Percentiles rank a stretch among this genome's conserved stretches.
These are phyloP conservation scores for Aldrovandia affinis DNA, from an alignment of 2,797 vertebrate species.

Conservation along the genomic window DNA sequence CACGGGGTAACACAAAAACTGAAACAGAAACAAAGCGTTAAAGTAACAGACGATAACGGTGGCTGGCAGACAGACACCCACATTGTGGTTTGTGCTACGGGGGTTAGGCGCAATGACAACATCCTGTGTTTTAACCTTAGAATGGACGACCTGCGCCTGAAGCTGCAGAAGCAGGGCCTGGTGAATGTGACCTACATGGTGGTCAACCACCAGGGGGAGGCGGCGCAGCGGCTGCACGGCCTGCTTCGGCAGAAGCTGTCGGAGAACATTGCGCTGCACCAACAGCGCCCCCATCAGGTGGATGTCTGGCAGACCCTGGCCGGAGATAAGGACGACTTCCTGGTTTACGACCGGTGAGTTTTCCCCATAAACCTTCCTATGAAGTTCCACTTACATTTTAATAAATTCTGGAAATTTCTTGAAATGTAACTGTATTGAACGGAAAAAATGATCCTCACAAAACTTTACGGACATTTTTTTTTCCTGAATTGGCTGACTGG, in stretches of 20 bases:
- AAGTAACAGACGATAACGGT: background rate
- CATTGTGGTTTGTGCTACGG: background rate
- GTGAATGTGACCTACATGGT: constrained; percentile 82
- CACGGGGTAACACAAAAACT: background rate
- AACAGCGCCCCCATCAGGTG: constrained; percentile 74
- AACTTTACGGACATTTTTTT: background rate
- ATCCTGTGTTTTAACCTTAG: constrained; percentile 57
- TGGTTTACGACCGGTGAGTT: constrained; percentile 91
- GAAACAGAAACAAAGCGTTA: background rate
- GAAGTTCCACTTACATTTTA: too few species aligned
- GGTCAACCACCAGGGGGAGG: constrained; percentile 82
- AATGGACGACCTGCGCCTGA: constrained; percentile 83
- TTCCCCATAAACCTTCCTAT: too few species aligned
- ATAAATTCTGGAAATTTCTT: background rate
- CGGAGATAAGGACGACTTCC: constrained; percentile 88
- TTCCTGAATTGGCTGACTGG: too few species aligned
- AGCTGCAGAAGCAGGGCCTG: constrained; percentile 80
- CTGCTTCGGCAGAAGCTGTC: constrained; percentile 77
- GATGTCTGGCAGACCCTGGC: constrained; percentile 87
- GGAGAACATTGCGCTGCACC: constrained; percentile 81
- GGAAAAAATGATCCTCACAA: background rate
- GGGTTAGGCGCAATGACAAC: background rate
- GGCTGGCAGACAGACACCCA: too few species aligned
- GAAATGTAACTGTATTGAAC: background rate
- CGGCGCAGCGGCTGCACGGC: constrained; percentile 71